Evolutionary conservation across 2,888 invertebrate species (phyloP), one percentile per base, ranked within the genome.

Genomic region (Drosophila tanythrix): DNA sequence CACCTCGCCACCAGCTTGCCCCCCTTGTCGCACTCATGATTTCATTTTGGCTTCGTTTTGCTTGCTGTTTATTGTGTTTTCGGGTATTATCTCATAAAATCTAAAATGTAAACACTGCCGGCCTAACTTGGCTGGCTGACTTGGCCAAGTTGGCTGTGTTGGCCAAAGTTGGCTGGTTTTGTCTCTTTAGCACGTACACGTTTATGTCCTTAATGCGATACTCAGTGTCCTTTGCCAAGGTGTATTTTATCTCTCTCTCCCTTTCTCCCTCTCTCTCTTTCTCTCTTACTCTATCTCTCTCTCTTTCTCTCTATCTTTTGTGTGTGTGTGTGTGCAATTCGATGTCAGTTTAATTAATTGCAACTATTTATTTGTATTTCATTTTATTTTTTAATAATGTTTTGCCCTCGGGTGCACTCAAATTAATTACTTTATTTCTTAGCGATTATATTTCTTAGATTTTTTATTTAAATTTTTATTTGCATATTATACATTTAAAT

Each of bases 41-140:
- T 56, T 13, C 38, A 56, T 56, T 56, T 56, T n/a, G n/a, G 33
- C 50, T 57, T 58, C 52, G 58, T 35, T 40, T 69, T 64, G 50
- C 21, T 35, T 25, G 48, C 55, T 65, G 63, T 56, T 72, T 74
- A 74, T 82, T 79, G 81, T 75, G 89, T 76, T 46, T 78, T 38
- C 38, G 79, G 76, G 83, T 78, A 89, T 89, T 85, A 90, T 88
- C 85, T 76, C 83, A 89, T 90, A 81, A 88, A 88, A 85, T 85
- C 78, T 88, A 74, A 85, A 88, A 81, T 90, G 86, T 86, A 89
- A 89, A 85, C 90, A 88, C 83, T 83, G 43, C 13, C 52, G 36
- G 58, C 48, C 53, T 13, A 46, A 46, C 25, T 46, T 46, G 46
- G 46, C 46, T 57, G 43, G 21, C 40, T 31, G 43, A 57, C 40